These are phyloP conservation scores for Nymphalis c-album DNA, from an alignment of 2,888 invertebrate genomes.

Conservation along the genomic window DNA sequence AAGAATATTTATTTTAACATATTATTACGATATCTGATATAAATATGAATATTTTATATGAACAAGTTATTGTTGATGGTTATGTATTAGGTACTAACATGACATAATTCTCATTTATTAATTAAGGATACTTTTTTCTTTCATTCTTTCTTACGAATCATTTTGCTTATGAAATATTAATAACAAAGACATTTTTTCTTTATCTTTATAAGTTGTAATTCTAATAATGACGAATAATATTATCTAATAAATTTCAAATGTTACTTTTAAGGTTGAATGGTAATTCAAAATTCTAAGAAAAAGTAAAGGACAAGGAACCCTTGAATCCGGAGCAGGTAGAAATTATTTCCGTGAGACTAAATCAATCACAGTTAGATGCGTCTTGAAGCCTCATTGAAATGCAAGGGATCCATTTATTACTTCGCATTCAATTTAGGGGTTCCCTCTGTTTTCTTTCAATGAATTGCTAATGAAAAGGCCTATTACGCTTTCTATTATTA, in stretches of 20 bases:
- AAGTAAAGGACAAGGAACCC: constrained; percentile 56
- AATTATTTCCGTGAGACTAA: constrained; percentile 65
- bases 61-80: too few relatives aligned
- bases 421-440: constrained; percentile 65
- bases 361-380: constrained; percentile 66
- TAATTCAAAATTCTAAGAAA: constrained; percentile 55
- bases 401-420: constrained; percentile 70
- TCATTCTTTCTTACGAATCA: too few relatives aligned
- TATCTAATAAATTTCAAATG: background rate
- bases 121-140: too few relatives aligned
- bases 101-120: too few relatives aligned
- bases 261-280: constrained; percentile 43
- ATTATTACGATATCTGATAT: too few relatives aligned
- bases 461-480: constrained; percentile 43
- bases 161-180: too few relatives aligned
- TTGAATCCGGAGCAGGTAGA: constrained; percentile 62
- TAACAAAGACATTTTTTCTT: too few relatives aligned
- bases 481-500: constrained; percentile 29
- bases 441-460: constrained; percentile 54
- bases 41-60: too few relatives aligned
- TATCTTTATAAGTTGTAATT: too few relatives aligned
- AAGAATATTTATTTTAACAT: too few relatives aligned
- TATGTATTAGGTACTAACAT: too few relatives aligned
- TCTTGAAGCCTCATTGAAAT: constrained; percentile 43
- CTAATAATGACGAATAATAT: background rate